Evolutionary conservation across 2,888 invertebrate species (phyloP).

Genomic region (Drosophila atripex): DNA sequence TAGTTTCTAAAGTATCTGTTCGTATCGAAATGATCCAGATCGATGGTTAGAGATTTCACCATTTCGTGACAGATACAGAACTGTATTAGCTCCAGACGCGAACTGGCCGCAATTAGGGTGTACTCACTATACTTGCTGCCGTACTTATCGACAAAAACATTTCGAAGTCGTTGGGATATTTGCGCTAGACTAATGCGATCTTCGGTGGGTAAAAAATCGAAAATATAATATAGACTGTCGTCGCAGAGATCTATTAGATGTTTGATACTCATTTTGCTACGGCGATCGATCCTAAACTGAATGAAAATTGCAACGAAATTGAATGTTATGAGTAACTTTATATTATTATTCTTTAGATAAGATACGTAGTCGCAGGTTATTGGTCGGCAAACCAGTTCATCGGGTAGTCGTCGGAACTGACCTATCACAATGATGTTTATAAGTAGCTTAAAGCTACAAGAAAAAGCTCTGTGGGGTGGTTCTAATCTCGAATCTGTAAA

Average conservation of each 20-base stretch:
- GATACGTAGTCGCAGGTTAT: conserved; percentile 18
- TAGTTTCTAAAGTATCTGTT: not conserved
- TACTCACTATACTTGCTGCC: conserved; percentile 38
- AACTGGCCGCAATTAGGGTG: conserved; percentile 17
- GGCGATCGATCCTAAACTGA: conserved; percentile 37
- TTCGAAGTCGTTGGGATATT: conserved; percentile 56
- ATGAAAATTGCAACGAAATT: not conserved
- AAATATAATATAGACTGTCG: conserved; percentile 54
- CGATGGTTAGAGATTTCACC: conserved; percentile 43
- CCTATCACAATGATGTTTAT: conserved; percentile 41
- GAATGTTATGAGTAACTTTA: conserved; percentile 54
- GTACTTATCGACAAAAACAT: conserved; percentile 29
- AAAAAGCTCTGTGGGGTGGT: not conserved
- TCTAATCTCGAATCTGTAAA: not conserved
- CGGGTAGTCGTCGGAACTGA: conserved; percentile 33
- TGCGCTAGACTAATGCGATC: conserved; percentile 53
- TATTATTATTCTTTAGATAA: conserved; percentile 10
- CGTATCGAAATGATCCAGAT: conserved; percentile 52
- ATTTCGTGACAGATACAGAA: conserved; percentile 51
- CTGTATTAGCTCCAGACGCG: conserved; percentile 31
- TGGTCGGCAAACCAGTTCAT: conserved; percentile 14
- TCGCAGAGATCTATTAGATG: conserved; percentile 50
- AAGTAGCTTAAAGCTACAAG: conserved; percentile 1
- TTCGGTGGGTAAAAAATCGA: conserved; percentile 24
- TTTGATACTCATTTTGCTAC: conserved; percentile 30